Evolutionary conservation across 2,113 vertebrate genomes (phyloP).

Genomic region (Chinchilla lanigera): DNA sequence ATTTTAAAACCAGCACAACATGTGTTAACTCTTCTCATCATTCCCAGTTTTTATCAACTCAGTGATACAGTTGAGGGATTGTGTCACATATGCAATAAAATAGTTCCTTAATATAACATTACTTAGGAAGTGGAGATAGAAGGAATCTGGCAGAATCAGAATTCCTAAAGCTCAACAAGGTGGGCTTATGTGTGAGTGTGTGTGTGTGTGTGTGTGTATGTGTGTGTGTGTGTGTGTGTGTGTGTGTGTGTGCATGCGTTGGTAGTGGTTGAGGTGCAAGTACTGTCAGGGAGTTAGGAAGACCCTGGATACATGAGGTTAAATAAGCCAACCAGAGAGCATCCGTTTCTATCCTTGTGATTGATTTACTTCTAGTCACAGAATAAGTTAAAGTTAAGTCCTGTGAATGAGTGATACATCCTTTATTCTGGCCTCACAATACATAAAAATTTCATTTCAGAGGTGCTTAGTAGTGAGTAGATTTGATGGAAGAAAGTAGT

Average conservation of each 20-base stretch:
- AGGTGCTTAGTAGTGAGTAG: background rate
- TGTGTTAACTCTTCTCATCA: background rate
- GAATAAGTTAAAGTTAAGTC: background rate
- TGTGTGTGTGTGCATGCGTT: background rate
- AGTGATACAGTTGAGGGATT: background rate
- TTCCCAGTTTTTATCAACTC: background rate
- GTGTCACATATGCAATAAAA: background rate
- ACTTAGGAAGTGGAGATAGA: background rate
- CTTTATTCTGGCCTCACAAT: background rate
- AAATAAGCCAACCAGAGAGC: background rate
- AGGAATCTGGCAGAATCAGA: background rate
- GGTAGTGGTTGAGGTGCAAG: rapidly evolving
- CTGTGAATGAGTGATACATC: background rate
- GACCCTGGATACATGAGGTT: background rate
- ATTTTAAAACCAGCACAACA: background rate
- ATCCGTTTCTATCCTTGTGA: background rate
- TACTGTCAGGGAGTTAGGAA: background rate
- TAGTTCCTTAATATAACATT: background rate
- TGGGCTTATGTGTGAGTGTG: background rate
- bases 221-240: background rate
- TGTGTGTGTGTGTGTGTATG: background rate
- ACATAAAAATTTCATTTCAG: background rate
- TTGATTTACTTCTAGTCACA: background rate
- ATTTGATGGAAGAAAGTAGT: background rate
- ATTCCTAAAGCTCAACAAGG: background rate